Conservation (phyloP, 2,888 invertebrate genomes). For the Syrista parreyssii region DNA sequence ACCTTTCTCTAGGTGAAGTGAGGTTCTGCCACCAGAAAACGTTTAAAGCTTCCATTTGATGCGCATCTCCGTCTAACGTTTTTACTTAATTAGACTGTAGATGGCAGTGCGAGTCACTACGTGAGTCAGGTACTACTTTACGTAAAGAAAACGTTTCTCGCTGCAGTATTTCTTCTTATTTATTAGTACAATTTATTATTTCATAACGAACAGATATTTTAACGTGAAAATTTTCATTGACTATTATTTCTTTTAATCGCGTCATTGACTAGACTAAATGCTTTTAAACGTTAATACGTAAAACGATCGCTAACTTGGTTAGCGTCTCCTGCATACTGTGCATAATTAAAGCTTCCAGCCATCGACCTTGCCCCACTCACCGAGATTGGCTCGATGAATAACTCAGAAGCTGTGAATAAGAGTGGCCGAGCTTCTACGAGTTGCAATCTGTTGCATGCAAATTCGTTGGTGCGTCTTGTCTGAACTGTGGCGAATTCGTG, state of each 20-base stretch:
- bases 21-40: conserved; percentile 1
- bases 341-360: conserved; percentile 55
- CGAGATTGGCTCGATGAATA: conserved; percentile 62
- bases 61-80: not conserved
- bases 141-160: not conserved
- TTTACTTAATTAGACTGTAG: conserved; percentile 3
- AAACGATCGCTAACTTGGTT: not conserved
- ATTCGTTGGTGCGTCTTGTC: not conserved
- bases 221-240: not conserved
- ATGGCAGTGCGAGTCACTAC: not conserved
- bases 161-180: too few species aligned
- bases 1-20: conserved; percentile 9
- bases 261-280: not conserved
- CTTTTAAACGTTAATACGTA: not conserved
- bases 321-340: conserved; percentile 22
- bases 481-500: not conserved
- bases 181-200: not conserved
- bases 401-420: conserved; percentile 37
- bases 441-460: conserved; percentile 45
- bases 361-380: conserved; percentile 64
- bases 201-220: not conserved
- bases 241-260: not conserved
- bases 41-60: not conserved
- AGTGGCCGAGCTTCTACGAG: conserved; percentile 8
- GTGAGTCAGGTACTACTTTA: not conserved